A percentile compares a stretch with the other conserved stretches of the same genome.
Conservation (phyloP, 2,113 vertebrate genomes). For the Sarotherodon lohbergeri region DNA sequence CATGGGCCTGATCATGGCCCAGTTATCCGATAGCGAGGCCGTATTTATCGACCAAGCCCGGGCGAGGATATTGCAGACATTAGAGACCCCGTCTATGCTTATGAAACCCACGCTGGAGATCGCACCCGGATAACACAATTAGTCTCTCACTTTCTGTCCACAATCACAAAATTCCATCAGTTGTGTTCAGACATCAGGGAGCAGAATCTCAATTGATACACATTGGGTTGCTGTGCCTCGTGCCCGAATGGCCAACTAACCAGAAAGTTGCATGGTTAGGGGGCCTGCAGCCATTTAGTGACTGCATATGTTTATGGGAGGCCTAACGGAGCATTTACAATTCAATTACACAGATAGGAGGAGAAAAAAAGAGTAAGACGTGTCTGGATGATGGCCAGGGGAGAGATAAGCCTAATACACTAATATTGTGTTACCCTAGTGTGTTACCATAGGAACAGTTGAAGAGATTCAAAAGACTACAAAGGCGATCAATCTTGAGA, state of each 20-base stretch:
- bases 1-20: constrained; percentile 75
- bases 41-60: constrained; percentile 68
- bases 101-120: constrained; percentile 62
- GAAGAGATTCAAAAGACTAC: constrained; percentile 73
- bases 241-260: constrained; percentile 40
- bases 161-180: constrained; percentile 68
- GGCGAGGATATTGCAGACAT: constrained; percentile 65
- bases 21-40: constrained; percentile 71
- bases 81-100: constrained; percentile 57
- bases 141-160: constrained; percentile 60
- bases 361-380: constrained; percentile 52
- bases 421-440: constrained; percentile 75
- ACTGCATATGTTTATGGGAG: constrained; percentile 64
- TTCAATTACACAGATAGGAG: constrained; percentile 74
- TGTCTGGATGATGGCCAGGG: constrained; percentile 73
- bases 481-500: constrained; percentile 76
- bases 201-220: constrained; percentile 59
- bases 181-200: constrained; percentile 56
- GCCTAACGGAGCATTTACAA: constrained; percentile 73
- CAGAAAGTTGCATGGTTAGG: constrained; percentile 50
- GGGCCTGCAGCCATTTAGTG: constrained; percentile 54
- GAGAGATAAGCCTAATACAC: constrained; percentile 76
- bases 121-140: constrained; percentile 63
- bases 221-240: constrained; percentile 33
- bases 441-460: constrained; percentile 77